A percentile compares a stretch with the other conserved stretches of the same genome.
Conservation (phyloP, 1,140 invertebrate species). For the Philopotamus ludificatus region DNA sequence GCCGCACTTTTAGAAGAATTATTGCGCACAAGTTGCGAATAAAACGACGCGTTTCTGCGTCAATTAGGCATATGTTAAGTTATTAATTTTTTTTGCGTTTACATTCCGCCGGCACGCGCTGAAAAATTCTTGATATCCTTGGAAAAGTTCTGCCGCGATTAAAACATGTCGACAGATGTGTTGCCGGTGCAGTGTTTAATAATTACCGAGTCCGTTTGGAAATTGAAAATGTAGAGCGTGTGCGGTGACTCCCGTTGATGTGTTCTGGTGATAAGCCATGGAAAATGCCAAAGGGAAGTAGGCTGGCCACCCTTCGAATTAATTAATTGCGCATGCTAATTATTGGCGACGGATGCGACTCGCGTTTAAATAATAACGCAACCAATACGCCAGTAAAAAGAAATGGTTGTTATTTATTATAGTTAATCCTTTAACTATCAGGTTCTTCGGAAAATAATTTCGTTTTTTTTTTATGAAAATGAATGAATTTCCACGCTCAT, state of each 20-base stretch:
- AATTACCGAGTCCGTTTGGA: neutral
- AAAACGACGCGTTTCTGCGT: neutral
- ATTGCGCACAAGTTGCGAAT: no score
- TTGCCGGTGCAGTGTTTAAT: conserved; percentile 6
- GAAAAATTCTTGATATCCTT: conserved; percentile 37
- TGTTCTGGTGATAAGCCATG: neutral
- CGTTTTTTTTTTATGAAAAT: no score
- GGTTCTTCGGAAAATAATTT: no score
- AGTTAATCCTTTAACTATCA: no score
- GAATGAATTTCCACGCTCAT: no score
- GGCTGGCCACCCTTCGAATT: neutral
- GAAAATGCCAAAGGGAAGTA: conserved; percentile 17
- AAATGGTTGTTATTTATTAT: no score
- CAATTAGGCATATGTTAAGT: neutral
- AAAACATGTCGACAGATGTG: conserved; percentile 34
- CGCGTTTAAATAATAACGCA: no score
- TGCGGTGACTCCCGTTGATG: neutral
- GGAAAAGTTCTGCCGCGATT: conserved; percentile 27
- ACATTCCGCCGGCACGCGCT: conserved; percentile 1
- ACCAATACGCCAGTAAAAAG: no score
- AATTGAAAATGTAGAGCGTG: conserved; percentile 16
- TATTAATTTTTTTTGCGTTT: neutral
- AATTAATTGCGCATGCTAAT: no score
- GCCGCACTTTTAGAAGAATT: no score
- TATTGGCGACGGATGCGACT: no score